A percentile compares a stretch with the other conserved stretches of the same genome.
These are phyloP conservation scores for Poliocrania exsul DNA, from an alignment of 2,797 vertebrate genomes.

Conservation along the genomic window DNA sequence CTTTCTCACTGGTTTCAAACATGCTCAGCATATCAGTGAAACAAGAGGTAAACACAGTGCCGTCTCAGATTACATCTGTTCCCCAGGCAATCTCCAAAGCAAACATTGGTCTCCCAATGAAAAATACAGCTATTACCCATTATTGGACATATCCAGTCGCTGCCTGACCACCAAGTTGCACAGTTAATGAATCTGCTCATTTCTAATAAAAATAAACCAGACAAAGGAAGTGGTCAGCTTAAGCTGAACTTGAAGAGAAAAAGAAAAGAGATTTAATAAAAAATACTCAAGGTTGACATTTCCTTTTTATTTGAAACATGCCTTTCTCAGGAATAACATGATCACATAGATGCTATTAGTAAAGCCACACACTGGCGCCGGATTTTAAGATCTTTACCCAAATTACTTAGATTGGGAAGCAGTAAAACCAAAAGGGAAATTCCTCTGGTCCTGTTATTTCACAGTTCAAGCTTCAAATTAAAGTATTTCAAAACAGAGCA, in stretches of 20 bases:
- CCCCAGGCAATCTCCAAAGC: slow-evolving; percentile 75
- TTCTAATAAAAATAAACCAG: slow-evolving; percentile 95
- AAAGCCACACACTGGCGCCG: slow-evolving; percentile 22
- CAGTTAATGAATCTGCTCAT: slow-evolving; percentile 85
- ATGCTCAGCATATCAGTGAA: slow-evolving; percentile 71
- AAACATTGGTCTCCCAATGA: slow-evolving; percentile 77
- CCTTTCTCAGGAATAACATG: slow-evolving; percentile 49
- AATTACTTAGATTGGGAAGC: slow-evolving; percentile 14
- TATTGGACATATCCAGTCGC: slow-evolving; percentile 78
- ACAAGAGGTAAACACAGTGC: slow-evolving; percentile 74
- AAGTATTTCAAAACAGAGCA: slow-evolving; percentile 30
- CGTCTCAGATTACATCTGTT: slow-evolving; percentile 76
- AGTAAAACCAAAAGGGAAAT: slow-evolving; percentile 36
- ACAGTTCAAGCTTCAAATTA: slow-evolving; percentile 20
- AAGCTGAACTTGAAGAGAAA: slow-evolving; percentile 50
- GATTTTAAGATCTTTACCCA: slow-evolving; percentile 43
- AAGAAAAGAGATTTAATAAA: slow-evolving; percentile 67
- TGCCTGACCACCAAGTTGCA: slow-evolving; percentile 78
- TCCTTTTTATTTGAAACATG: slow-evolving; percentile 72
- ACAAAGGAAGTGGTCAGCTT: slow-evolving; percentile 89
- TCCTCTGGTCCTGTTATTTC: slow-evolving; percentile 8
- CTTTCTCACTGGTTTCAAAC: slow-evolving; percentile 75
- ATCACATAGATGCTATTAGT: slow-evolving; percentile 45
- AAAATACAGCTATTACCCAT: slow-evolving; percentile 77
- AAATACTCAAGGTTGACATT: slow-evolving; percentile 67